A percentile compares a stretch with the other conserved stretches of the same genome.
Conservation (phyloP, 2,113 vertebrate genomes). For the Stictonetta naevosa region DNA sequence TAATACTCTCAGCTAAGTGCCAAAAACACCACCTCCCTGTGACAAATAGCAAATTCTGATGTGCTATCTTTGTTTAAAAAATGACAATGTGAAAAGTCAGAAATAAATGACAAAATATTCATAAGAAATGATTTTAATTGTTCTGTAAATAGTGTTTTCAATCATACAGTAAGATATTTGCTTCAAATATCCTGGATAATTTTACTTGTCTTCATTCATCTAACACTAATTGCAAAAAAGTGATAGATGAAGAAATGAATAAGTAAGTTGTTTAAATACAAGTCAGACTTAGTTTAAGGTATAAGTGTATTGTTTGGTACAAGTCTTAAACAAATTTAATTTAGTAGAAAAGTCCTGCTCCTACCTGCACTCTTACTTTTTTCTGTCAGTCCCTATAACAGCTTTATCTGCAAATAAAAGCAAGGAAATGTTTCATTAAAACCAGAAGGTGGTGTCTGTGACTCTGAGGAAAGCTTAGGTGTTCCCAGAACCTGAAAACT, state of each 20-base stretch:
- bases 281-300: background rate
- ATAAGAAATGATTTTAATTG: background rate
- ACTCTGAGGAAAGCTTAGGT: background rate
- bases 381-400: background rate
- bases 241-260: background rate
- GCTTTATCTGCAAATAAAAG: background rate
- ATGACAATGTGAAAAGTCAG: background rate
- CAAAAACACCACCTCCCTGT: background rate
- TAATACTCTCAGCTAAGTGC: background rate
- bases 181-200: background rate
- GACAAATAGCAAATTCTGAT: background rate
- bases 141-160: background rate
- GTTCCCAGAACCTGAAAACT: background rate
- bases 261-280: background rate
- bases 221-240: background rate
- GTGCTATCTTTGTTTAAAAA: background rate
- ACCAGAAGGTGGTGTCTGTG: background rate
- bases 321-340: background rate
- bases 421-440: background rate
- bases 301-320: background rate
- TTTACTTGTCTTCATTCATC: background rate
- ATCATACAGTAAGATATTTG: background rate
- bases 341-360: background rate
- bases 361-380: background rate
- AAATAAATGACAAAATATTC: background rate